These are phyloP conservation scores for Trichogramma pretiosum DNA, from an alignment of 1,140 invertebrate species.

Conservation along the genomic window DNA sequence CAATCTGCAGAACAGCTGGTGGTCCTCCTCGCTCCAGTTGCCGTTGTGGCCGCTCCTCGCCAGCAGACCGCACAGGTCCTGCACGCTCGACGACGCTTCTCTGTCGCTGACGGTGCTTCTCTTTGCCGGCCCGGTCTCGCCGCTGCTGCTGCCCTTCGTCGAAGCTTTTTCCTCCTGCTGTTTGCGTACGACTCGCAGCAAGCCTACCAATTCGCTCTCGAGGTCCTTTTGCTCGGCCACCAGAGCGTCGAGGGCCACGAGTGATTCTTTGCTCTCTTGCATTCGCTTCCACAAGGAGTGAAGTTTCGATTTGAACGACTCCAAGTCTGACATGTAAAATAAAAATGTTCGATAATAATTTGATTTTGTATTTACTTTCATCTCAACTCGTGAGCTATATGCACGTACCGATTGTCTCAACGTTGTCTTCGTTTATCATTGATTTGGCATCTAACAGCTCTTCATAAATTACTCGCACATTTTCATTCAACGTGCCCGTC, in stretches of 20 bases:
- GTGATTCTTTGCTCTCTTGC: constrained; percentile 29
- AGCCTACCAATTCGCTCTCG: constrained; percentile 25
- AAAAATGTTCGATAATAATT: constrained; percentile 3
- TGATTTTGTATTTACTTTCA: not conserved
- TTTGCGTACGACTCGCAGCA: constrained; percentile 25
- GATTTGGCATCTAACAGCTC: constrained; percentile 27
- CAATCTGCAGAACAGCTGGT: constrained; percentile 34
- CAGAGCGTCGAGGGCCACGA: constrained; percentile 19
- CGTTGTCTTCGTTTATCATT: constrained; percentile 18
- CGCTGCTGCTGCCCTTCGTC: no score
- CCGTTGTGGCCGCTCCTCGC: no score
- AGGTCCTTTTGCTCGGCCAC: constrained; percentile 26
- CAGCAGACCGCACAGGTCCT: no score
- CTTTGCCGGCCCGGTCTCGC: no score
- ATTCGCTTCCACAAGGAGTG: constrained; percentile 34
- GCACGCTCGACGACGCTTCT: no score
- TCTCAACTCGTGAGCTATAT: no score
- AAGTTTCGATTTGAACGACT: constrained; percentile 29
- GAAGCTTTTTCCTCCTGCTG: no score
- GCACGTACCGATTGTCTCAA: constrained; percentile 31
- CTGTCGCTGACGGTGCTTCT: no score
- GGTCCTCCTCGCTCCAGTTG: constrained; percentile 38
- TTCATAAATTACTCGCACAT: constrained; percentile 22
- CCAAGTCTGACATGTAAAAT: constrained; percentile 30
- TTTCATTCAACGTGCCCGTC: constrained; percentile 18